A percentile compares a stretch with the other conserved stretches of the same genome.
Conservation (phyloP, 35 echinoderm and acorn worm genomes). For the Heliocidaris tuberculata region DNA sequence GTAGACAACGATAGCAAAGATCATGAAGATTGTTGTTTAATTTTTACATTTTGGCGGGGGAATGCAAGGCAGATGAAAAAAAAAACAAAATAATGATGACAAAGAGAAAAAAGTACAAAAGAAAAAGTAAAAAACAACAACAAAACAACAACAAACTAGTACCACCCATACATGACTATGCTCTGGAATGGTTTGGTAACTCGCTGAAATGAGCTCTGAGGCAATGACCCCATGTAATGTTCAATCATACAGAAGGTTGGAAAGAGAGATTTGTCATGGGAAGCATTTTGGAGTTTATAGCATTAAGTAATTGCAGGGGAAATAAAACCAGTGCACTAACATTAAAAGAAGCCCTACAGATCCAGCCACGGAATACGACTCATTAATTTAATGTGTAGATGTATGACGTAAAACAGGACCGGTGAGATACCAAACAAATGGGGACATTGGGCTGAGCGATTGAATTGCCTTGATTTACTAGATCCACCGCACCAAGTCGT, state of each 20-base stretch:
- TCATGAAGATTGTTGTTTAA: too few species aligned
- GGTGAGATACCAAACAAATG: neutral
- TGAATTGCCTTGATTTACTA: neutral
- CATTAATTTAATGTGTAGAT: neutral
- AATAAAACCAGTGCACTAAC: neutral
- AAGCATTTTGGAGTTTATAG: slow-evolving; percentile 11
- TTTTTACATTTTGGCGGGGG: too few species aligned
- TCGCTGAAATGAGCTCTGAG: neutral
- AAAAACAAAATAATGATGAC: too few species aligned
- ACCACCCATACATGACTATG: too few species aligned
- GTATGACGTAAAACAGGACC: neutral
- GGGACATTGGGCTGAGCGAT: neutral
- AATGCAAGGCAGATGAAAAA: too few species aligned
- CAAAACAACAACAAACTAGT: too few species aligned
- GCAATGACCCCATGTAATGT: neutral
- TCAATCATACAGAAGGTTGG: neutral
- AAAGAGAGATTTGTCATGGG: neutral
- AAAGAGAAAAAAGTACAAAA: too few species aligned
- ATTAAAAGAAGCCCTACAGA: neutral
- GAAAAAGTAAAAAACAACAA: too few species aligned
- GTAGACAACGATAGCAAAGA: too few species aligned
- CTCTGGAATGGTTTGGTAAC: neutral
- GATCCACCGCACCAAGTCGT: neutral
- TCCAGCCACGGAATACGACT: neutral
- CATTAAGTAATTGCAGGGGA: slow-evolving; percentile 33